These are phyloP conservation scores for Premnoplex brunnescens DNA, from an alignment of 2,797 vertebrate species.

Conservation along the genomic window DNA sequence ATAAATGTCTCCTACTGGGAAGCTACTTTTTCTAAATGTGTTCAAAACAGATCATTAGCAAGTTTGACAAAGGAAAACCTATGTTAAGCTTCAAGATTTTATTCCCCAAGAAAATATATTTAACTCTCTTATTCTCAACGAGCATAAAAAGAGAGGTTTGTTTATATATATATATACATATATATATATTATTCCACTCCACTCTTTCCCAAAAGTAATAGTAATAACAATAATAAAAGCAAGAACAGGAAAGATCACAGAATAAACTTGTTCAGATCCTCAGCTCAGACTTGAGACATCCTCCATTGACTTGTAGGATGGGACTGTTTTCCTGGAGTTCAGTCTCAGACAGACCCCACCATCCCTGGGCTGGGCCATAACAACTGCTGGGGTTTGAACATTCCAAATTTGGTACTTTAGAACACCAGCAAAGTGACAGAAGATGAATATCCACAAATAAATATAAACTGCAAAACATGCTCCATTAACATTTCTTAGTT, in stretches of 20 bases:
- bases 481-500: neutral
- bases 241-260: neutral
- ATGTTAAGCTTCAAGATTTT: neutral
- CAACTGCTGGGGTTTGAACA: neutral
- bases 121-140: neutral
- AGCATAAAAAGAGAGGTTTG: neutral
- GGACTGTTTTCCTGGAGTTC: neutral
- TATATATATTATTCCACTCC: neutral
- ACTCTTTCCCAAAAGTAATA: accelerated
- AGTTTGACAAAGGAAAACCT: slow-evolving; percentile 13
- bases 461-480: neutral
- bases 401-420: neutral
- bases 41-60: slow-evolving; percentile 46
- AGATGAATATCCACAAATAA: neutral
- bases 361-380: neutral
- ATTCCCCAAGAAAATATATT: neutral
- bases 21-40: neutral
- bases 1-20: slow-evolving; percentile 1
- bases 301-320: neutral
- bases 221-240: too few relatives aligned
- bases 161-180: too few relatives aligned
- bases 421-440: neutral
- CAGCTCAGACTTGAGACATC: neutral
- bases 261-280: neutral
- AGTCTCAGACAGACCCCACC: neutral